Evolutionary conservation across 2,888 invertebrate species (phyloP).

Genomic region (Leptura quadrifasciata): DNA sequence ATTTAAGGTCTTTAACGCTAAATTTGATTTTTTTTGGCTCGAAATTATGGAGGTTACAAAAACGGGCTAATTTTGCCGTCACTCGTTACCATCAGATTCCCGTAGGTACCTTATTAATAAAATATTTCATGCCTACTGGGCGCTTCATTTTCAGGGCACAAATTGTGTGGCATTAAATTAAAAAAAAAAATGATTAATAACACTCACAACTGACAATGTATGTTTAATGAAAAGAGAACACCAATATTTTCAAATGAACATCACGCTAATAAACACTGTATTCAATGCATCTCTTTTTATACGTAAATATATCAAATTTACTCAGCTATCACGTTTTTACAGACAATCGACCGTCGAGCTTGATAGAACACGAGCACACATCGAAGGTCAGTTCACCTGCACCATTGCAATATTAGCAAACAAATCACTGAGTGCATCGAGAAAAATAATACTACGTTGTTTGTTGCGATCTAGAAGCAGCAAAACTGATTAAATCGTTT

Average conservation of each 20-base stretch:
- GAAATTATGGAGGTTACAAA: no score
- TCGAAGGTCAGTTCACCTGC: conserved; percentile 20
- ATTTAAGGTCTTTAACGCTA: no score
- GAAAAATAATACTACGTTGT: background rate
- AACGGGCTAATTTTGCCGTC: no score
- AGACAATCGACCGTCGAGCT: conserved; percentile 13
- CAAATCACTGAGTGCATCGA: conserved; percentile 16
- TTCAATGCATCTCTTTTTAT: conserved; percentile 3
- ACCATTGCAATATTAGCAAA: conserved; percentile 24
- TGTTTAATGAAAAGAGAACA: background rate
- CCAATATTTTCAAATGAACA: background rate
- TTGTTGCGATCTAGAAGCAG: background rate
- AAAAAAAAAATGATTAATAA: background rate
- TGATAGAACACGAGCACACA: conserved; percentile 11
- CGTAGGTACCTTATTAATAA: no score
- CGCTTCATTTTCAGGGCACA: no score
- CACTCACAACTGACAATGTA: background rate
- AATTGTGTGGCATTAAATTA: no score
- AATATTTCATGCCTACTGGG: no score
- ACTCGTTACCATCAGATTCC: no score
- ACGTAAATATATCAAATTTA: background rate
- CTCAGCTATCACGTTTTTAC: conserved; percentile 6
- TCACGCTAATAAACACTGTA: background rate
- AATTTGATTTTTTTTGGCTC: no score
- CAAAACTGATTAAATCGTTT: conserved; percentile 2